These are phyloP conservation scores for Strigops habroptila DNA, from an alignment of 2,113 vertebrate genomes.

Conservation along the genomic window DNA sequence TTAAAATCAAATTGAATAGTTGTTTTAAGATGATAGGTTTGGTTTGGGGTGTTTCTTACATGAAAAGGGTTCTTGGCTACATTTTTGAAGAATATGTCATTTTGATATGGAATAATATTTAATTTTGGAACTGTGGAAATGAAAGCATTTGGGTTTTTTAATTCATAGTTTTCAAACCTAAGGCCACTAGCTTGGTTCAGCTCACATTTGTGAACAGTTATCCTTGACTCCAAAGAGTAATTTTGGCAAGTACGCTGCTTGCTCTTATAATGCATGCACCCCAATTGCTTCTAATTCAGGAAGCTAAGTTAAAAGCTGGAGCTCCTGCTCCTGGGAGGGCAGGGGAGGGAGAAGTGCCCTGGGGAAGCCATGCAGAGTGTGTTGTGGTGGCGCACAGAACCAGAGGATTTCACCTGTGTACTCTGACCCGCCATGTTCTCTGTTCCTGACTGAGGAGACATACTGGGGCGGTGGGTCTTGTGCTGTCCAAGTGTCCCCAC, in stretches of 20 bases:
- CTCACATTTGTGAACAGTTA: not conserved
- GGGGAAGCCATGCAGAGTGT: rapidly evolving
- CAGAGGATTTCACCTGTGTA: not conserved
- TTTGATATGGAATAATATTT: not conserved
- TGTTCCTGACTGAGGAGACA: rapidly evolving
- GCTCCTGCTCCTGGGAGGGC: not conserved
- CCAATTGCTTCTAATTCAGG: not conserved
- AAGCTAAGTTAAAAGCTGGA: not conserved
- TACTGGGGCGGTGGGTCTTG: not conserved
- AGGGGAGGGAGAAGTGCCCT: no score
- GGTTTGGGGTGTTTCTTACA: not conserved
- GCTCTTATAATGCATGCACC: rapidly evolving
- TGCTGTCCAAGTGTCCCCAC: not conserved
- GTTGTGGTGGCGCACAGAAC: rapidly evolving
- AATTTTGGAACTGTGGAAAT: not conserved
- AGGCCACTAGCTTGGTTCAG: not conserved
- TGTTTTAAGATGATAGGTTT: not conserved
- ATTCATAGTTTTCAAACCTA: not conserved
- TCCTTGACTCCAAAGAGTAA: not conserved
- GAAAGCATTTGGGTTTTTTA: not conserved
- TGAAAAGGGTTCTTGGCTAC: not conserved
- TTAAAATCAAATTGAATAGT: not conserved
- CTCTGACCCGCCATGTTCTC: not conserved
- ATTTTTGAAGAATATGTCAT: not conserved
- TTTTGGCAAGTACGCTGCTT: not conserved